Conservation (phyloP, 2,888 invertebrate genomes). For the Palloptera scutellata region DNA sequence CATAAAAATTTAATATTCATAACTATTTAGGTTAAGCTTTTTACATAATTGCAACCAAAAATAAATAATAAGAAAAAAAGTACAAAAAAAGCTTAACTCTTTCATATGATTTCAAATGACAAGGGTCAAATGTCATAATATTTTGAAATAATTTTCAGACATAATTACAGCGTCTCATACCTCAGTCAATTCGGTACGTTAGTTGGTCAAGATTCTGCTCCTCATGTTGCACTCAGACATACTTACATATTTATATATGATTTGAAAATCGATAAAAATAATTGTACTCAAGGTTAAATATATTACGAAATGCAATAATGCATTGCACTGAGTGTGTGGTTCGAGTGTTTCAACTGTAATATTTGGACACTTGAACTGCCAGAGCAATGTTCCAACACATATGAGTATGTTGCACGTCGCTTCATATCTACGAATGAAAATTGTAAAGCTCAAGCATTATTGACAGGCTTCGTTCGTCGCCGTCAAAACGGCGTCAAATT, state of each 20-base stretch:
- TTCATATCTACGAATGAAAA: constrained; percentile 4
- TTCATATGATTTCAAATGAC: neutral
- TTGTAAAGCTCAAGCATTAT: neutral
- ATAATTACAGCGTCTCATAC: too few species aligned
- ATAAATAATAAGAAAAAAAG: neutral
- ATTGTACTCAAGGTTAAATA: neutral
- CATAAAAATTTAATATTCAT: neutral
- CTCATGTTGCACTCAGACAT: too few species aligned
- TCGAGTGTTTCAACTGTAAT: neutral
- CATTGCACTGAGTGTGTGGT: neutral
- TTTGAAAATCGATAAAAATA: constrained; percentile 2
- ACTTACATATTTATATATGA: too few species aligned
- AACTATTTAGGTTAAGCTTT: neutral
- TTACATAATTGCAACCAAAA: constrained; percentile 3
- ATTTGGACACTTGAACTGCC: constrained; percentile 30
- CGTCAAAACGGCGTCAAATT: constrained; percentile 9
- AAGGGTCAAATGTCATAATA: too few species aligned
- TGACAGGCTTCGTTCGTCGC: neutral
- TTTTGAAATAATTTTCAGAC: too few species aligned
- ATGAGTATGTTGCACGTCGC: constrained; percentile 8
- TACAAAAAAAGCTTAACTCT: neutral
- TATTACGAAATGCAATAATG: neutral
- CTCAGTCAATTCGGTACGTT: too few species aligned
- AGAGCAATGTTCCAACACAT: neutral
- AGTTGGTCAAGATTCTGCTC: too few species aligned